Base-by-base conservation (phyloP, 1,140 invertebrate species). In the Drosophila subobscura region DNA sequence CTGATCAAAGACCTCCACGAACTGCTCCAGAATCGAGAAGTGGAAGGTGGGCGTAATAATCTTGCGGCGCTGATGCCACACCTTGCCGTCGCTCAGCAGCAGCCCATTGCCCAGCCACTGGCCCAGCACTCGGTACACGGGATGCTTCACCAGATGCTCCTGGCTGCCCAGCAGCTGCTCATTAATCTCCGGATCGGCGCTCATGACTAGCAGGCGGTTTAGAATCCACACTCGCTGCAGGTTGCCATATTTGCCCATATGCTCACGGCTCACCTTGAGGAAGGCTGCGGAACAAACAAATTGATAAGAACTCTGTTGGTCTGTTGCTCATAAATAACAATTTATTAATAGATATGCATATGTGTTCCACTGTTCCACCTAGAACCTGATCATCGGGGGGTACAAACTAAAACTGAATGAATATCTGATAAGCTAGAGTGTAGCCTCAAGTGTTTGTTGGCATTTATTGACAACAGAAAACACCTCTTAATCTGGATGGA, bases 11-110 rank as follows among this genome's bases (percentile, higher is more conserved):
- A 96, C 93, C 1, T 94, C 93, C 1, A 96, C 72, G 79, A 97
- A 97, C 58, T 95, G 94, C 65, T 96, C 94, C 12, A 97, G 86
- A 27, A 97, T 96, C 58, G 95, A 94, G 78, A 96, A 96, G 86
- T 97, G 96, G 81, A 97, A 97, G 0, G 96, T 94, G 6, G 96
- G 96, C 0, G 96, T 97, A 2, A 98, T 90, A 14, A 90, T 90
- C 63, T 90, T 90, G 27, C 86, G 70, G 0, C 81, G 58, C 37
- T 83, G 71, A 55, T 83, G 73, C 86, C 86, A 90, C 16, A 60
- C 58, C 8, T 67, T 83, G 8, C 86, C 86, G 52, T 85, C 63
- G 59, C 94, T 94, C 0, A 94, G 93, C 0, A 96, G 83, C 7
- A 96, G 86, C 20, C 95, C 95, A n/a, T 92, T 93, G 10, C 93